phyloP scores from a whole-genome alignment of 2,797 vertebrate genomes.

The Hoplostethus mediterraneus region DNA sequence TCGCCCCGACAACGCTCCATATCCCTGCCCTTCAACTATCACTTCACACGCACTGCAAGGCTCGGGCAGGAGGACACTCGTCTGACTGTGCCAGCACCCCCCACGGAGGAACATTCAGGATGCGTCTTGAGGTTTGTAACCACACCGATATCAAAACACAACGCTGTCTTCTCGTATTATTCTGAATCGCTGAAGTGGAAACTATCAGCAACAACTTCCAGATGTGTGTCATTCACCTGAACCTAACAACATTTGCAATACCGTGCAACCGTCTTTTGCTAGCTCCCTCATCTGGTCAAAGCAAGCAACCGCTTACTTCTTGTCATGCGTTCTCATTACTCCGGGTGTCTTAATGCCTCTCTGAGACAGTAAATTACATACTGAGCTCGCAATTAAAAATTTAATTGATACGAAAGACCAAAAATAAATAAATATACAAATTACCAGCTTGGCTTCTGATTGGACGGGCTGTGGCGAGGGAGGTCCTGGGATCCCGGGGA shows the following conservation, averaged over 20 bases:
- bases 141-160: not conserved
- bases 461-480: slow-evolving; percentile 95
- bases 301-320: slow-evolving; percentile 23
- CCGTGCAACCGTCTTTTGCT: slow-evolving; percentile 6
- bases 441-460: slow-evolving; percentile 99
- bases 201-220: not conserved
- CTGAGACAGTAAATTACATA: slow-evolving; percentile 48
- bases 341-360: slow-evolving; percentile 31
- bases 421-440: slow-evolving; percentile 51
- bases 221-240: slow-evolving; percentile 2
- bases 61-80: slow-evolving; percentile 11
- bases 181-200: slow-evolving; percentile 13
- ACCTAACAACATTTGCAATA: not conserved
- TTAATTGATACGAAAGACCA: slow-evolving; percentile 33
- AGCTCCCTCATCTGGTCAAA: slow-evolving; percentile 61
- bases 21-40: slow-evolving; percentile 62
- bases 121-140: not conserved
- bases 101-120: not conserved
- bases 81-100: not conserved
- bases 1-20: slow-evolving; percentile 60
- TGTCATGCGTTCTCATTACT: slow-evolving; percentile 35
- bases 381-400: slow-evolving; percentile 40
- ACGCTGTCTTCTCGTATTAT: slow-evolving; percentile 27
- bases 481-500: slow-evolving; percentile 98
- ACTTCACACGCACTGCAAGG: slow-evolving; percentile 25